A percentile compares a stretch with the other conserved stretches of the same genome.
Conservation (phyloP, 2,113 vertebrate species). For the Oophaga pumilio region DNA sequence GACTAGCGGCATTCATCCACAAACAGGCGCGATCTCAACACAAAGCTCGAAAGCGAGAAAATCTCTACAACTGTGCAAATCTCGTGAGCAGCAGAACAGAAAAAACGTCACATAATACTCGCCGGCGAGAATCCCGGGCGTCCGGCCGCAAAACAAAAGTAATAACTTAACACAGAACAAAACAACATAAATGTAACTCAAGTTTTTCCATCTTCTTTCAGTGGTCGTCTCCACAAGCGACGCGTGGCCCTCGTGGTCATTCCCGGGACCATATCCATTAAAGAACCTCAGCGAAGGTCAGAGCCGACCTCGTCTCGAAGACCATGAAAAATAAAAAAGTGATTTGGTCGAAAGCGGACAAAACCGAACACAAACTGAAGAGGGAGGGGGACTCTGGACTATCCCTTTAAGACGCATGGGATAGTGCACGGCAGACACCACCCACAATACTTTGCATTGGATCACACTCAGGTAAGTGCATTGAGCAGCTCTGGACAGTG, state of each 20-base stretch:
- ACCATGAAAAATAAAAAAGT: not conserved
- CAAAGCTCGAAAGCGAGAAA: not conserved
- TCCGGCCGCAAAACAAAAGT: not conserved
- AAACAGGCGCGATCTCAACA: too few relatives aligned
- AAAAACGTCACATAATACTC: too few relatives aligned
- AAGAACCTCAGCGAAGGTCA: not conserved
- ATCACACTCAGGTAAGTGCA: not conserved
- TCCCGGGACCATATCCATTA: not conserved
- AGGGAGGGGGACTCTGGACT: not conserved
- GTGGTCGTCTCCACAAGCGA: too few relatives aligned
- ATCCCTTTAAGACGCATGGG: not conserved
- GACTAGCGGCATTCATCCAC: too few relatives aligned
- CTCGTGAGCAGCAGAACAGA: not conserved
- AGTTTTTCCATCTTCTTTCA: not conserved
- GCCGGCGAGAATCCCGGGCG: too few relatives aligned
- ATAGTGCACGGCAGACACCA: not conserved
- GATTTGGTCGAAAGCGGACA: conserved; percentile 37
- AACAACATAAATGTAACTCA: not conserved
- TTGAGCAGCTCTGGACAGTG: not conserved
- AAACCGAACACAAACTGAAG: not conserved
- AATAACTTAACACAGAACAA: not conserved
- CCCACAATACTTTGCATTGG: conserved; percentile 2
- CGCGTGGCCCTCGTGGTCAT: too few relatives aligned
- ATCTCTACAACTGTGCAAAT: not conserved
- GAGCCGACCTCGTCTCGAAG: not conserved